These are phyloP conservation scores for Rhea pennata DNA, from an alignment of 2,113 vertebrate genomes.

Conservation along the genomic window DNA sequence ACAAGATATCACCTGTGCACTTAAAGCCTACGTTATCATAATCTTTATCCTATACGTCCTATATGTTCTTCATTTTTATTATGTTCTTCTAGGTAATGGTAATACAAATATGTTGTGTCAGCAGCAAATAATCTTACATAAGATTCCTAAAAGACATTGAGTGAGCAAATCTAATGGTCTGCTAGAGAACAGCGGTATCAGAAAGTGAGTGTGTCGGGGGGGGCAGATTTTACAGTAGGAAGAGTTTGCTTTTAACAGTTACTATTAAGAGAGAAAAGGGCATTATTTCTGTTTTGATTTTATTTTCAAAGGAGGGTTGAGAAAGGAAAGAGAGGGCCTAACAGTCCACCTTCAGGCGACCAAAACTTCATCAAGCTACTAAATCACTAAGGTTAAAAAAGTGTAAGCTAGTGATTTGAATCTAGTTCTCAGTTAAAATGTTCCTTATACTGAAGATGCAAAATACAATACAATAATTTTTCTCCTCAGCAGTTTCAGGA, in stretches of 20 bases:
- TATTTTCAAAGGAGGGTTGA: neutral
- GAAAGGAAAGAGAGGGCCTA: neutral
- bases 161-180: neutral
- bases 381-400: neutral
- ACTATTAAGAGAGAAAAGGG: neutral
- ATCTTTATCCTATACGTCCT: neutral
- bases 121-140: neutral
- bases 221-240: neutral
- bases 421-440: neutral
- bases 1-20: neutral
- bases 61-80: neutral
- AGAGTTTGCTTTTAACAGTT: neutral
- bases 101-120: neutral
- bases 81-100: neutral
- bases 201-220: neutral
- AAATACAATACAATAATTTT: neutral
- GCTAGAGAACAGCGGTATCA: neutral
- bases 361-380: neutral
- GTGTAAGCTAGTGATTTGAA: neutral
- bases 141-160: neutral
- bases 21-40: neutral
- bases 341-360: neutral
- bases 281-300: neutral
- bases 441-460: neutral
- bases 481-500: constrained; percentile 12